Conservation (phyloP, 30 jellyfish, hydroid and myxozoan genomes). For the Hydra vulgaris region DNA sequence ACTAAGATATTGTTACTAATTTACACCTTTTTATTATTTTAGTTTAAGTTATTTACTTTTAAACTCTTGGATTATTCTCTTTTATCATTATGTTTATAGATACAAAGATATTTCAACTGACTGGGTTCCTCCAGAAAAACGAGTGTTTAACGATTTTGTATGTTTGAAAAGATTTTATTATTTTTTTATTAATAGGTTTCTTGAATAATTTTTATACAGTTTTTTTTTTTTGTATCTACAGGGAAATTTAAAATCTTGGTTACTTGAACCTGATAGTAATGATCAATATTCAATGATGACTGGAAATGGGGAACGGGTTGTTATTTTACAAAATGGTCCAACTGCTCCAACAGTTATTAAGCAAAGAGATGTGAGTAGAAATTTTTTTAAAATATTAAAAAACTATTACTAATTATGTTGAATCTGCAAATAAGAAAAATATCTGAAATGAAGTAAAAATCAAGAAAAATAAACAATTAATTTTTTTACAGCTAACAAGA, state of each 20-base stretch:
- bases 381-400: neutral
- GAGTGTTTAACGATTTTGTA: conserved; percentile 61
- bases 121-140: conserved; percentile 91
- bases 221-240: neutral
- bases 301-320: conserved; percentile 78
- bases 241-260: conserved; percentile 87
- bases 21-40: too few species aligned
- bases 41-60: too few species aligned
- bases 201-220: neutral
- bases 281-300: conserved; percentile 76
- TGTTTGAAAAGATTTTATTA: too few species aligned
- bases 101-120: conserved; percentile 51
- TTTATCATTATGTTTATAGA: conserved; percentile 15
- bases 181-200: neutral
- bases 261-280: conserved; percentile 79
- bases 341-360: conserved; percentile 55
- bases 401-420: neutral
- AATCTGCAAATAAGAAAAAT: neutral
- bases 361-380: conserved; percentile 53
- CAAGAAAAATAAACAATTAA: too few species aligned
- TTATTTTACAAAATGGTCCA: conserved; percentile 50
- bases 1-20: too few species aligned
- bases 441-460: too few species aligned
- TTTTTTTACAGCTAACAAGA: too few species aligned
- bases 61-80: neutral